Base-by-base conservation (phyloP, 2,113 vertebrate species). In the Monopterus albus region DNA sequence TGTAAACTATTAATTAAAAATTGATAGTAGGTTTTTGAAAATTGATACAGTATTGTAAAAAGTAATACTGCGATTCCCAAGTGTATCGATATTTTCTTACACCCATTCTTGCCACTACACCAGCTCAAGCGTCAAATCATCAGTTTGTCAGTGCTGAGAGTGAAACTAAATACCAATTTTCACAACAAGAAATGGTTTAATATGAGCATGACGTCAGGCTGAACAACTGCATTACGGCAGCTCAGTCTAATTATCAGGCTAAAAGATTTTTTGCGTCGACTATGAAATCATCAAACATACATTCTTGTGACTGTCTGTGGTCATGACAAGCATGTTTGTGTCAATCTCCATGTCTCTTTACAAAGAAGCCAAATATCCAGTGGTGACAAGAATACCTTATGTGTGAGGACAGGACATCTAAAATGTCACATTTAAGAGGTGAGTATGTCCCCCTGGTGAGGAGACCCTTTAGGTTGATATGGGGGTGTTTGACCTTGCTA, bases 401-500 rank as follows among this genome's bases (percentile, higher is more conserved):
- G 39, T 6, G 46, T 4, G 62, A 63, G 33, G 51, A 46, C 38
- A 50, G 6, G 42, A 75, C 42, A 70, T 35, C 20, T 46, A 17
- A 60, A 35, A 18, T 35, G 13, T 31, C 29, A 21, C 35, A 61
- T 33, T 80, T 12, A 56, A 50, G 65, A 68, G 61, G 52, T 7
- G 4, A 13, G 20, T 43, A 31, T 29, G 56, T 28, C 46, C 20
- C 61, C 18, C 60, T 51, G 33, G n/a, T 78, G 26, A 60, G 39
- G 21, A 56, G n/a, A 43, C 17, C 25, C 38, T 50, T 33, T 47
- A 23, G 40, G 28, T 55, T 59, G 29, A 63, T 18, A 11, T 8
- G 25, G 21, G 45, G 58, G 39, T n/a, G 75, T 11, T n/a, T 69
- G 65, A 73, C 69, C 71, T 85, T 11, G 13, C 74, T 77, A 82